Evolutionary conservation across 1,140 invertebrate species (phyloP), one percentile per base, ranked within the genome.

Genomic region (Lepidurus packardi): DNA sequence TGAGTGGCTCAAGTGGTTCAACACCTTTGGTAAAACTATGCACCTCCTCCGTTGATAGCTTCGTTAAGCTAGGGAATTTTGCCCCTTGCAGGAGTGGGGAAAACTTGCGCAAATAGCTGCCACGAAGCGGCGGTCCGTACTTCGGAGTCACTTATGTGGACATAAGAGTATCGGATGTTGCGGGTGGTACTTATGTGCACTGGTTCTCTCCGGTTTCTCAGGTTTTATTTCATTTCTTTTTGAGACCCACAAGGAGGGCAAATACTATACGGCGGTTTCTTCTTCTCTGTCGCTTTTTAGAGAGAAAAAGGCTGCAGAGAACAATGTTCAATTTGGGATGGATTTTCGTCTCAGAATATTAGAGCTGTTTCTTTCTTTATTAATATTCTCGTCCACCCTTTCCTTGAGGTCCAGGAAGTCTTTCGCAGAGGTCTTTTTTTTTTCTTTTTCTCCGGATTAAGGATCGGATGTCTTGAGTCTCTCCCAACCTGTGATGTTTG

Each of bases 401-500:
- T 74, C 41, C 73, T 74, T 74, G 74, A 75, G 10, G 34, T 43
- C 74, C 43, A 74, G 16, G 25, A 73, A 73, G 53, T n/a, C 53
- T 34, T 34, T 34, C 34, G 34, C 34, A 34, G 34, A 16, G 53
- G 8, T n/a, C 53, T n/a, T n/a, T n/a, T 65, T 7, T 65, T 65
- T 65, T 7, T 65, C 21, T 65, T 13, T 13, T n/a, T 21, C 53
- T 65, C 53, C 0, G 53, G 53, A n/a, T 13, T 65, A 65, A 21
- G 53, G 16, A 65, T 65, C 53, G 13, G 53, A 65, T 65, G 53
- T 65, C 53, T 21, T n/a, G 53, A 7, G 53, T 34, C 34, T 34
- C 34, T 34, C 34, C 34, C 53, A 65, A 65, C 53, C 53, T 65
- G 53, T 65, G 53, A 16, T 65, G 53, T 13, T 65, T 65, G 9